Evolutionary conservation across 2,888 invertebrate genomes (phyloP), one percentile per base, ranked within the genome.

Genomic region (Erebia ligea): DNA sequence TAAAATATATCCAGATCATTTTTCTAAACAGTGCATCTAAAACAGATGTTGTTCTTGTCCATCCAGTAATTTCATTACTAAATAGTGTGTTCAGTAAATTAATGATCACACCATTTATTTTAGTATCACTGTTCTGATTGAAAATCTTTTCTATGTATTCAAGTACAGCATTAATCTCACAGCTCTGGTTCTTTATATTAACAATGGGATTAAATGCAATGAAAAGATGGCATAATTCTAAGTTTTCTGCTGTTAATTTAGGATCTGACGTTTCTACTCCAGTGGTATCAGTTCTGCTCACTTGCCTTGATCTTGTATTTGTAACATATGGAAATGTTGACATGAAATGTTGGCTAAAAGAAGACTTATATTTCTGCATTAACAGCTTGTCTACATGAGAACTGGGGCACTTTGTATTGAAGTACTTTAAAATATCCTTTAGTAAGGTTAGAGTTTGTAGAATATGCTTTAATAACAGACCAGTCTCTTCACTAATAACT

Each of bases 391-490:
- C 87, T 19, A 95, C 83, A 61, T 94, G 88, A 0, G 87, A 85
- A 72, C 79, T 89, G 68, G 87, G 86, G 71, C 82, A 85, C 74
- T 83, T 89, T 15, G 78, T 81, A 73, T 87, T 84, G 62, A 86
- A 84, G 79, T 89, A 81, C 62, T 85, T 79, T 13, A 91, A 78
- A 65, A 91, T 81, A 11, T 91, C 89, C 90, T 94, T 95, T n/a
- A 97, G 84, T 64, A 95, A 88, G 67, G 94, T 90, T 65, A 96
- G 92, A 2, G 96, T 95, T 76, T 95, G 93, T 59, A 96, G 87
- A 42, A 95, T 93, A 73, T 95, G 94, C 81, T 94, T 95, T 10
- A 97, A 86, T 48, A 96, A 91, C 50, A 91, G 84, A 2, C 95
- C 94, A 21, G 95, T 95, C 86, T 97, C 97, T 74, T 93, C 92